These are phyloP conservation scores for Scolopax rusticola DNA, from an alignment of 2,797 vertebrate genomes.

Conservation along the genomic window DNA sequence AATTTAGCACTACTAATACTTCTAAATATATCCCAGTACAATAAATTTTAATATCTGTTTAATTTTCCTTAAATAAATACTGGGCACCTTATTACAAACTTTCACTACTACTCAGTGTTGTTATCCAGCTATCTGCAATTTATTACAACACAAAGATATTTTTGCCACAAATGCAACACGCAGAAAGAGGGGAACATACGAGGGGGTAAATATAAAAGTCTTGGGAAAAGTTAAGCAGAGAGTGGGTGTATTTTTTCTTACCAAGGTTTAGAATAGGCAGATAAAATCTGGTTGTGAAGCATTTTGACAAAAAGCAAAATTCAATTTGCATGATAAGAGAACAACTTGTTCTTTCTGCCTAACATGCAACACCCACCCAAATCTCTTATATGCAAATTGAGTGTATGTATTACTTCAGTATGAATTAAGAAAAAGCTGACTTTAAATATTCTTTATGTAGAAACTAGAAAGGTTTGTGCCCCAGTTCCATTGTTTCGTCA, in stretches of 20 bases:
- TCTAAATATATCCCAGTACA: background rate
- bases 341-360: constrained; percentile 56
- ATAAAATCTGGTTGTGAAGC: constrained; percentile 47
- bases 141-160: background rate
- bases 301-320: constrained; percentile 61
- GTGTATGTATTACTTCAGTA: background rate
- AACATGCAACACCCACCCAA: constrained; percentile 52
- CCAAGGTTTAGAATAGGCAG: constrained; percentile 17
- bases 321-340: constrained; percentile 65
- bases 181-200: background rate
- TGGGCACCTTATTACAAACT: background rate
- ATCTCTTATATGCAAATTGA: constrained; percentile 43
- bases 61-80: background rate
- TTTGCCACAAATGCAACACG: background rate
- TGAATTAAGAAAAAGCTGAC: constrained; percentile 48
- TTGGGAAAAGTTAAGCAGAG: background rate
- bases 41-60: background rate
- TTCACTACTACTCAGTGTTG: background rate
- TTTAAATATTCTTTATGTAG: constrained; percentile 22
- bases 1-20: background rate
- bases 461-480: background rate
- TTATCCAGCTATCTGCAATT: background rate
- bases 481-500: background rate
- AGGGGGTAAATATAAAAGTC: background rate
- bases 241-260: constrained; percentile 49